phyloP scores from a whole-genome alignment of 2,113 vertebrate genomes.

The Xenus cinereus region DNA sequence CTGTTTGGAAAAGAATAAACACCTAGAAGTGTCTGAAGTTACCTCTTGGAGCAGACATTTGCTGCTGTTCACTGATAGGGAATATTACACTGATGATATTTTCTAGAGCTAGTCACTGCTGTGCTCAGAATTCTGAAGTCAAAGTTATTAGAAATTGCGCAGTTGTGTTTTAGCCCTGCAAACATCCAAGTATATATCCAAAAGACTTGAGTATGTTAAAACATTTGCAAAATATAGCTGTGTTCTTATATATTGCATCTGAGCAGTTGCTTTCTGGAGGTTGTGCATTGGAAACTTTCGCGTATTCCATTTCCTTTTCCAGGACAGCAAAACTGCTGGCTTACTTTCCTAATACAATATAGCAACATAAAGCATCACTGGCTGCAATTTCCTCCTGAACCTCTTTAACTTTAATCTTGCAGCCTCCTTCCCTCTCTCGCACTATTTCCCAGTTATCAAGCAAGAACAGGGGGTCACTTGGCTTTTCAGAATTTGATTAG shows the following conservation, averaged over 20 bases:
- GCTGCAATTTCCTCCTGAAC: constrained; percentile 6
- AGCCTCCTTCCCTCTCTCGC: neutral
- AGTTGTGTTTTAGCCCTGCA: neutral
- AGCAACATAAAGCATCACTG: neutral
- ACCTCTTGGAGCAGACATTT: neutral
- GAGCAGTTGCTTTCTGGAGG: neutral
- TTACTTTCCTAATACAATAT: neutral
- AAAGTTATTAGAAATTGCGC: neutral
- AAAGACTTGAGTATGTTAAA: neutral
- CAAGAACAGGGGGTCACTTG: neutral
- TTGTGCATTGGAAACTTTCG: neutral
- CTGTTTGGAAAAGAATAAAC: neutral
- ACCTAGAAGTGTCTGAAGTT: neutral
- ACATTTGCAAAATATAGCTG: neutral
- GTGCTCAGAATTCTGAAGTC: neutral
- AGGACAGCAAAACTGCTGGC: neutral
- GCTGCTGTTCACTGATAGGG: neutral
- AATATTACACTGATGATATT: neutral
- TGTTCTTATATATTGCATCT: neutral
- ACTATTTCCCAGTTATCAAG: neutral
- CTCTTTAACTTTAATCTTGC: constrained; percentile 20
- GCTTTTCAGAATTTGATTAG: constrained; percentile 41
- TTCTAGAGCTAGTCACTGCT: neutral
- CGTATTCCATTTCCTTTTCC: neutral
- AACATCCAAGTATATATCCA: neutral